These are phyloP conservation scores for Sebastes matsubarae DNA, from an alignment of 2,797 vertebrate species.

Conservation along the genomic window DNA sequence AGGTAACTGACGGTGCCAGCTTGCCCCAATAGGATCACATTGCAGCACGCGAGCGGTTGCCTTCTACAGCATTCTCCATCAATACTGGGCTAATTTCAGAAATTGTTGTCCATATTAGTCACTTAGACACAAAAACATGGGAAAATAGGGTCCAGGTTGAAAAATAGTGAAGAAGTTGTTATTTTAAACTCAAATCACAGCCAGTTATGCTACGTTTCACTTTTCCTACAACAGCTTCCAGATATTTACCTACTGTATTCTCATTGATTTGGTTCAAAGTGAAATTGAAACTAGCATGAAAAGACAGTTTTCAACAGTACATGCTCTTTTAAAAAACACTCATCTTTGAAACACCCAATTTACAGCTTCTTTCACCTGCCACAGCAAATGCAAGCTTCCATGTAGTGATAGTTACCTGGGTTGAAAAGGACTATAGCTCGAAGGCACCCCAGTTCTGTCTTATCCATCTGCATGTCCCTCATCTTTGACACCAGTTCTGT, in stretches of 20 bases:
- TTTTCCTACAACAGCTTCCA: neutral
- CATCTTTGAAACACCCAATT: neutral
- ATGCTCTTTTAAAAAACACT: no score
- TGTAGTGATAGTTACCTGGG: constrained; percentile 83
- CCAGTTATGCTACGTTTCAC: neutral
- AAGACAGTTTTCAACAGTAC: no score
- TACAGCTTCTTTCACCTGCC: neutral
- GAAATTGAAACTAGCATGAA: no score
- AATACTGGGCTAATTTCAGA: no score
- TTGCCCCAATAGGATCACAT: no score
- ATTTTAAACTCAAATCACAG: neutral
- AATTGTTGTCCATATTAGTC: no score
- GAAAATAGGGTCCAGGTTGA: no score
- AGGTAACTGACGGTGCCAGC: no score
- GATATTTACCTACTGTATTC: neutral
- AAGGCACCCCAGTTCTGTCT: constrained; percentile 96
- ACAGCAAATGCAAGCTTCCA: neutral
- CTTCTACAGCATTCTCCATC: no score
- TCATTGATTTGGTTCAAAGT: neutral
- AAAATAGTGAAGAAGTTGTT: neutral
- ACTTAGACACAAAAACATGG: no score
- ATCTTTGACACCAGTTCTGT: constrained; percentile 98
- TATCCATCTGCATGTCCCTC: constrained; percentile 99
- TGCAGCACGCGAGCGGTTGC: no score
- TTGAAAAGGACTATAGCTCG: constrained; percentile 97